Base-by-base conservation (phyloP, 2,888 invertebrate species). In the Linnaemya tessellans region DNA sequence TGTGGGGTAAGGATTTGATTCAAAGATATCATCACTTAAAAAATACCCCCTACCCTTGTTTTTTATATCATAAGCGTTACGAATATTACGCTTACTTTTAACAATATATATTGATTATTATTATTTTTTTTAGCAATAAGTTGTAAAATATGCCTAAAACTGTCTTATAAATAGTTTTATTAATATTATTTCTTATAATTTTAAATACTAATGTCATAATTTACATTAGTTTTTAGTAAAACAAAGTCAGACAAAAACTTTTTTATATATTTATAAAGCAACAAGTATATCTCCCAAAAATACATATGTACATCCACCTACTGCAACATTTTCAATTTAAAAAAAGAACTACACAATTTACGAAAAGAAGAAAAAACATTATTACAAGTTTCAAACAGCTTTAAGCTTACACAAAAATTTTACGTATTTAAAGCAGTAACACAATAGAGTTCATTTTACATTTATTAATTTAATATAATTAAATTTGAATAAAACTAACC, bases 141-240 rank as follows among this genome's bases (percentile, higher is more conserved):
- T 86, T 88, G 88, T 88, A 88, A 87, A 86, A 87, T 88, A 88
- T 86, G 81, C 86, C 85, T 84, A 85, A 84, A 83, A 81, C 71
- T 65, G 73, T 85, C 79, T 58, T 79, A 82, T 71, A 58, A 43
- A 79, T 82, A 82, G 64, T 82, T 82, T 82, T 81, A 64, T 65
- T 71, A 43, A 35, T 49, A 65, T 70, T 58, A 64, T 79, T 79
- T 80, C 71, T 84, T 80, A 22, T 75, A 77, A 30, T 78, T 79
- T 79, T 75, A 70, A 73, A 70, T 46, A 46, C 85, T 79, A 75
- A 85, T 79, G 60, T 67, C 67, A 71, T 82, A 64, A 73, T 75
- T 78, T 70, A 80, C 77, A 84, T 75, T 80, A 80, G 81, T 70
- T 79, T 75, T 65, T 79, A 75, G 68, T 58, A 74, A 75, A 78